These are phyloP conservation scores for Himalopsyche japonica DNA, from an alignment of 2,888 invertebrate species.

Conservation along the genomic window DNA sequence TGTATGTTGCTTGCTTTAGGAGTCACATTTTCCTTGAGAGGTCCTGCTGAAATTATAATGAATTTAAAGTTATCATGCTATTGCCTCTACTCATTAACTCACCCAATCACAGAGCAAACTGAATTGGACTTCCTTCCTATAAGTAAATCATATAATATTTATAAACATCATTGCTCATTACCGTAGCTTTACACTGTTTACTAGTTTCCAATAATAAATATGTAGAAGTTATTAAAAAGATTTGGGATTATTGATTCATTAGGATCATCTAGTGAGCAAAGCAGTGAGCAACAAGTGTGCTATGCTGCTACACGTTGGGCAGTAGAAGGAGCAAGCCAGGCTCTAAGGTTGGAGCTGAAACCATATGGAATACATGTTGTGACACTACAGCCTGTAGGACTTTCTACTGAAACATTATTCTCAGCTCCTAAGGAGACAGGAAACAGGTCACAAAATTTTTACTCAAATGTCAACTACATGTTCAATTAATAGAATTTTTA, in stretches of 20 bases:
- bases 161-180: too few relatives aligned
- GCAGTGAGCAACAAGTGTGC: slow-evolving; percentile 50
- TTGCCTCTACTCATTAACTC: too few relatives aligned
- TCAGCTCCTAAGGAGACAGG: slow-evolving; percentile 58
- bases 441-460: slow-evolving; percentile 24
- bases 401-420: slow-evolving; percentile 68
- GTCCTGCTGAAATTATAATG: too few relatives aligned
- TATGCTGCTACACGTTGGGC: slow-evolving; percentile 70
- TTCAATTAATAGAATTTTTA: neutral
- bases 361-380: slow-evolving; percentile 75
- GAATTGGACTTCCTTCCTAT: too few relatives aligned
- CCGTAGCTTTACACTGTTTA: too few relatives aligned
- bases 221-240: too few relatives aligned
- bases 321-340: slow-evolving; percentile 78
- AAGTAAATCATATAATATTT: too few relatives aligned
- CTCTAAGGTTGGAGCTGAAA: slow-evolving; percentile 69
- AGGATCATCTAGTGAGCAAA: slow-evolving; percentile 46
- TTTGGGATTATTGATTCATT: neutral
- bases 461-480: neutral
- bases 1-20: too few relatives aligned
- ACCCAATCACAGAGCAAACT: too few relatives aligned
- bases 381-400: slow-evolving; percentile 72
- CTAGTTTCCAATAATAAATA: neutral
- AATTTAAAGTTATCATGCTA: too few relatives aligned
- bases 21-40: too few relatives aligned